Base-by-base conservation (phyloP, 2,888 invertebrate species). In the Platycnemis pennipes region DNA sequence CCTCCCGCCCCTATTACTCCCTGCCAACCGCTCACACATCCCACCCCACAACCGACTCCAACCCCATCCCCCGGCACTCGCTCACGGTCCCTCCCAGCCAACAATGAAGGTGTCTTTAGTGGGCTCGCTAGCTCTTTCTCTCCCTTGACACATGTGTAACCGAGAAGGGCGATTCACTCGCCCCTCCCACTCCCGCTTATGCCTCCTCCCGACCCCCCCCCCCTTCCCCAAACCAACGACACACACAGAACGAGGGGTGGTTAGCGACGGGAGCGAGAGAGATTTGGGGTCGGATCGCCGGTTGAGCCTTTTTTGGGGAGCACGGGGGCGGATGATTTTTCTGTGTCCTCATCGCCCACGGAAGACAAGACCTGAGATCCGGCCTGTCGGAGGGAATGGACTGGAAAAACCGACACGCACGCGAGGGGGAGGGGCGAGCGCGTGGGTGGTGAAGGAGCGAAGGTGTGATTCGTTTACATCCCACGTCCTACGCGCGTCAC, bases 61-160 rank as follows among this genome's bases (percentile, higher is more conserved):
- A 26, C 87, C 45, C 26, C 46, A 13, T 4, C 5, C 56, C 42
- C 19, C 19, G n/a, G n/a, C n/a, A n/a, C 56, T 22, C 44, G 44
- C 91, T 56, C 26, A 37, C 77, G 77, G 42, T 69, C 91, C 56
- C 45, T 56, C 63, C 63, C 37, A 22, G 44, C 26, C 45, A 56
- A 91, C 91, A 91, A 91, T 91, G 91, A 91, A 91, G 91, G 91
- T 91, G 91, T 91, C 91, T 91, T 91, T 91, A 91, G 91, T 56
- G 89, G 91, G 26, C 63, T 69, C 44, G 42, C 91, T 44, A 26
- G 26, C 91, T 63, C 91, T 44, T 42, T 63, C 91, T 91, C 63
- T 63, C 44, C 63, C 63, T 42, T 69, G 91, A 91, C 91, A 91
- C 91, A 91, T 91, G 91, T 91, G 91, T 44, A 63, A 63, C 91